phyloP scores from a whole-genome alignment of 2,888 invertebrate genomes.

The Rotaria magnacalcarata region DNA sequence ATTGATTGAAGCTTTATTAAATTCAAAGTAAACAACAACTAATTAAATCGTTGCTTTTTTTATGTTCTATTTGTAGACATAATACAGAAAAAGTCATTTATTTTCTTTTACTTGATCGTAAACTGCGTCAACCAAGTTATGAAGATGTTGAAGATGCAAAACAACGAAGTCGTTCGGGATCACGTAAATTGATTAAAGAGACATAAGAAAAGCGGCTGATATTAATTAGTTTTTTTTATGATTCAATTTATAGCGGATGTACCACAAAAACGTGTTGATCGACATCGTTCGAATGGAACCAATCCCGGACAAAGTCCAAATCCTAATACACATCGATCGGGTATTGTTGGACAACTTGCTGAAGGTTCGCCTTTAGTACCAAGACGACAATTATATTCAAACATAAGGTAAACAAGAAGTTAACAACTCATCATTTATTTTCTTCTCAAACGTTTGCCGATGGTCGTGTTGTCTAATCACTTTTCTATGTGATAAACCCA shows the following conservation, averaged over 20 bases:
- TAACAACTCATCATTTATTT: no score
- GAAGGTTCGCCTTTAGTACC: constrained; percentile 97
- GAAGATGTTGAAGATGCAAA: constrained; percentile 78
- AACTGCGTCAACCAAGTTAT: constrained; percentile 83
- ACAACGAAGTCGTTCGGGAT: constrained; percentile 49
- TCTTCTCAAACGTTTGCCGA: no score
- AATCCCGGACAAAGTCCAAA: not conserved
- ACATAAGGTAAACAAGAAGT: not conserved
- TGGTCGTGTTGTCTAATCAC: no score
- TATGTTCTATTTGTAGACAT: constrained; percentile 69
- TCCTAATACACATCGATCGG: constrained; percentile 27
- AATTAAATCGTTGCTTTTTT: not conserved
- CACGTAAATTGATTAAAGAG: not conserved
- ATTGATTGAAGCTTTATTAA: constrained; percentile 83
- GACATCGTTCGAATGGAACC: constrained; percentile 67
- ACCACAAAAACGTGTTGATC: constrained; percentile 89
- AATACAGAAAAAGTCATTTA: constrained; percentile 99
- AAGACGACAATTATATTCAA: constrained; percentile 58
- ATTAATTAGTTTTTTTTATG: not conserved
- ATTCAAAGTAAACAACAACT: constrained; percentile 71
- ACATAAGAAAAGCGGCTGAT: no score
- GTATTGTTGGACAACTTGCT: constrained; percentile 84
- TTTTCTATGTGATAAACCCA: no score
- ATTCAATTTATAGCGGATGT: constrained; percentile 64
- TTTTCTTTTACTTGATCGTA: constrained; percentile 89